Base-by-base conservation (phyloP, 2,797 vertebrate genomes). In the Sylvia borin region DNA sequence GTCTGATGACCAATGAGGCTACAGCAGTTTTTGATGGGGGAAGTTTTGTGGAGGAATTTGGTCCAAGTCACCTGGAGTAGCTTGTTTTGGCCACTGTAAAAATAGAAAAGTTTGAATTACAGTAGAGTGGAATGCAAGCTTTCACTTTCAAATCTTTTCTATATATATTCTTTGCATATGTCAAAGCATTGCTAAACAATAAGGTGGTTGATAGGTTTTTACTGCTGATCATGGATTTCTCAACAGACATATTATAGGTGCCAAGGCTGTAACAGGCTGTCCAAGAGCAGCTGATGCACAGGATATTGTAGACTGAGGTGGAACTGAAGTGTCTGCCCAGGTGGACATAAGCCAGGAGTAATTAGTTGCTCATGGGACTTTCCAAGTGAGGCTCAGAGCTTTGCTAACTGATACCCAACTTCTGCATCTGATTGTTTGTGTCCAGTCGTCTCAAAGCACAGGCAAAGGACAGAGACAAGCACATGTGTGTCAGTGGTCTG, bases 61-160 rank as follows among this genome's bases (percentile, higher is more conserved):
- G 10, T 62, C 18, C 0, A 0, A 72, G 42, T 47, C 10, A 68
- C 19, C 4, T 2, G 1, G 42, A 58, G 13, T 22, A 73, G 13
- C 19, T 75, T 88, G 13, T 29, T 83, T 7, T 54, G 66, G 4
- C 45, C 20, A n/a, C 43, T 43, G 32, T 74, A 32, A 85, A 68
- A 77, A 53, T 2, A 72, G 60, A 75, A 84, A 45, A 5, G 2
- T 26, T 38, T 90, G 21, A 82, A 45, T 76, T 62, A 51, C 10
- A 40, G 10, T 60, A n/a, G 29, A 57, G 7, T 67, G 43, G 40
- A 64, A 48, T 32, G 22, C 21, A 54, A 77, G 17, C 6, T 47
- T 31, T 86, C 2, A 1, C 24, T 88, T 90, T 75, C 25, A 81
- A 38, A 60, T 51, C 1, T 73, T 72, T 73, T 40, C 17, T 32